Conservation (phyloP, 2,797 vertebrate genomes). For the Forpus xanthops region DNA sequence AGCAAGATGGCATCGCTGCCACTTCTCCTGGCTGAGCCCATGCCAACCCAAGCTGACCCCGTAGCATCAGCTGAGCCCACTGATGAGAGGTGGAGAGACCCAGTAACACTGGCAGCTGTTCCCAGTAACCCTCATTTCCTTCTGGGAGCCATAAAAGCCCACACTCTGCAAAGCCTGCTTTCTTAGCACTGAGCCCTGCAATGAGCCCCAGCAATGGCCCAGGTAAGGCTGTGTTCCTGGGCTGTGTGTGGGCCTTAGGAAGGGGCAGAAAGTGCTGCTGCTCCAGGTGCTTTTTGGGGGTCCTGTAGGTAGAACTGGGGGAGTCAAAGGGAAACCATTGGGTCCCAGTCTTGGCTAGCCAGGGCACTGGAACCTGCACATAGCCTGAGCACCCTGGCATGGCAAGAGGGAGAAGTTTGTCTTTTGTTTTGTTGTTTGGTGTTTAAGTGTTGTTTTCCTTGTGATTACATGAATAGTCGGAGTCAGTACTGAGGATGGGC, state of each 20-base stretch:
- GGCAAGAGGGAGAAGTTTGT: background rate
- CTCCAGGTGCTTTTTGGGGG: accelerated
- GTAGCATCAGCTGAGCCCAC: background rate
- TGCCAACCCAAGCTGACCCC: background rate
- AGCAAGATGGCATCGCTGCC: background rate
- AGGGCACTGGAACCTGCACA: accelerated
- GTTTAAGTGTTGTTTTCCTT: background rate
- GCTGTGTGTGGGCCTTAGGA: accelerated
- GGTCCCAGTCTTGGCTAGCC: accelerated
- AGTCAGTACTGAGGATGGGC: background rate
- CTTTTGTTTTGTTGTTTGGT: background rate
- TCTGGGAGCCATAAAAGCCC: background rate
- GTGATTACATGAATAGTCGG: too few species aligned
- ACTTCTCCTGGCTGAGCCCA: background rate
- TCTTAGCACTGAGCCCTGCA: accelerated
- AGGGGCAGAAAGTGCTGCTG: background rate
- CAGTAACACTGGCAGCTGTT: background rate
- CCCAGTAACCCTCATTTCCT: background rate
- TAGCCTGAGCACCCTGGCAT: accelerated
- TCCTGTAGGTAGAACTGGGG: background rate
- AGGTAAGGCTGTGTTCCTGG: background rate
- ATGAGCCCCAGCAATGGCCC: accelerated
- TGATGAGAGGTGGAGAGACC: background rate
- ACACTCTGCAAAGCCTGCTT: accelerated
- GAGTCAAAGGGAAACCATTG: background rate